A percentile compares a stretch with the other conserved stretches of the same genome.
phyloP scores from a whole-genome alignment of 2,888 invertebrate species.

The Scaptomyza polygonia region DNA sequence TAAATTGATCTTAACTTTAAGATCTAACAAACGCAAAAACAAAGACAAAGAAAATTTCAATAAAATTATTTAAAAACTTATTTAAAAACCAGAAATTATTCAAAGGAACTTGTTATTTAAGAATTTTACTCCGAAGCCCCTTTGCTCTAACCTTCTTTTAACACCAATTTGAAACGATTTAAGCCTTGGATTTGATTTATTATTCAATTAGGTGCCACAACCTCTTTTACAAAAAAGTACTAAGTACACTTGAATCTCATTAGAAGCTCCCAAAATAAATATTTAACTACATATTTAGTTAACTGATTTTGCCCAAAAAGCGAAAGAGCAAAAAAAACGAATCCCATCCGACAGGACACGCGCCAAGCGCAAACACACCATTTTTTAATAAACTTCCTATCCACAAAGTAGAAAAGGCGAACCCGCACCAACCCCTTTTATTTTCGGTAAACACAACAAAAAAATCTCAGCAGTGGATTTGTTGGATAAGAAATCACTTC shows the following conservation, averaged over 20 bases:
- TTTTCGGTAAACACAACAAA: neutral
- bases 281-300: constrained; percentile 74
- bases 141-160: neutral
- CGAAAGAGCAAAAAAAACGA: constrained; percentile 4
- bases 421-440: constrained; percentile 61
- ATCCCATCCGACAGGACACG: constrained; percentile 63
- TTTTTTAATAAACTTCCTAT: constrained; percentile 78
- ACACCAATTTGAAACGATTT: neutral
- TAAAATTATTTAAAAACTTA: constrained; percentile 61
- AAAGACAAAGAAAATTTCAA: constrained; percentile 50
- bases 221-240: constrained; percentile 7
- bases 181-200: constrained; percentile 36
- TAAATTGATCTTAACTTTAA: constrained; percentile 78
- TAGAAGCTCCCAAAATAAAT: constrained; percentile 71
- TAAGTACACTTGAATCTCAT: constrained; percentile 70
- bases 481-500: constrained; percentile 79
- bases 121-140: too few species aligned
- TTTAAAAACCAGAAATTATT: too few species aligned
- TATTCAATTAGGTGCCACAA: constrained; percentile 55
- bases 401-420: constrained; percentile 4
- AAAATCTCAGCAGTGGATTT: constrained; percentile 66
- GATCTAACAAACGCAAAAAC: constrained; percentile 14
- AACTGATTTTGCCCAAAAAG: constrained; percentile 65
- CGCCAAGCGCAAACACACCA: constrained; percentile 75
- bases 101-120: too few species aligned